Evolutionary conservation across 2,797 vertebrate genomes (phyloP), one percentile per base, ranked within the genome.

Genomic region (Sebastes ruberrimus): DNA sequence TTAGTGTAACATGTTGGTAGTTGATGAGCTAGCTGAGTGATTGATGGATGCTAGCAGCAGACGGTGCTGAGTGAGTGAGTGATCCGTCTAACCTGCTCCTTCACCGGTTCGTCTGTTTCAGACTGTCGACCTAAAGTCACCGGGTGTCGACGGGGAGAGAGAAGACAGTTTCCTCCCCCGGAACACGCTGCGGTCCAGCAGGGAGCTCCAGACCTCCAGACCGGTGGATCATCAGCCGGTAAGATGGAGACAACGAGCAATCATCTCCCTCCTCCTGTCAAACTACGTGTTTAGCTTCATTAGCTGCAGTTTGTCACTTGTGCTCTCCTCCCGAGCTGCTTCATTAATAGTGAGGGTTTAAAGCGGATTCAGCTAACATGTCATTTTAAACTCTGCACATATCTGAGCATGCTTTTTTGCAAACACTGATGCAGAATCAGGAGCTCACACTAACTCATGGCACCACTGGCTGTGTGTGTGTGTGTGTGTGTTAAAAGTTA

Each of bases 201-300:
- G 76, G 81, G 73, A 74, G 85, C 72, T 69, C 22, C 69, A 30
- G 63, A 82, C 75, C 63, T 69, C 22, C 69, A 30, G 63, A 82
- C 74, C 63, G 69, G 76, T 66, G 79, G 79, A 85, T 73, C 62
- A 52, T 73, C 62, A 52, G 61, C 84, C 63, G 89, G 92, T 91
- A 78, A 90, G 88, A 81, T 38, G 75, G 64, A 61, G 20, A 70
- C 64, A 76, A 59, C 74, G 74, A 27, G 62, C 74, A 76, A 4
- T 8, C 68, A 32, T 42, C 38, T 6, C 2, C 66, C 71, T 56
- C 38, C 59, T 32, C 10, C 23, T 0, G 18, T 38, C 30, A 60
- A 20, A 60, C 16, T 30, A 14, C 10, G 46, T 23, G 25, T 27
- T 32, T 14, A 4, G 22, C 5, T 6, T 10, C 9, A 59, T 46